Evolutionary conservation across 2,888 invertebrate species (phyloP).

Genomic region (Stegana nigrithorax): DNA sequence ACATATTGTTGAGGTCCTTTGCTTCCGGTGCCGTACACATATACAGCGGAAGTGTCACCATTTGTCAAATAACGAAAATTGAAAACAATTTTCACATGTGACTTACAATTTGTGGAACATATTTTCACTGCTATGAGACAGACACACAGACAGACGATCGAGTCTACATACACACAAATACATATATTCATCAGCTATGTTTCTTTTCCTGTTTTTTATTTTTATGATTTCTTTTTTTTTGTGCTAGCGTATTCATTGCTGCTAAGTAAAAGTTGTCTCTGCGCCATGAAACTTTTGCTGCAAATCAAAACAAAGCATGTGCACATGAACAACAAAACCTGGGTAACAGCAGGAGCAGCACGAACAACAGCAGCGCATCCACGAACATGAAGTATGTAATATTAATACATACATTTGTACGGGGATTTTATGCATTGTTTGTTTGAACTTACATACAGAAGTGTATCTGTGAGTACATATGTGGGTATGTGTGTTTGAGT

Average conservation of each 20-base stretch:
- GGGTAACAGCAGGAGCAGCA: no score
- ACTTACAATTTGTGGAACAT: constrained; percentile 20
- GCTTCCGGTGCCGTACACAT: no score
- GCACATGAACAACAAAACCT: constrained; percentile 29
- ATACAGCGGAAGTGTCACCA: constrained; percentile 64
- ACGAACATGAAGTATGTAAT: no score
- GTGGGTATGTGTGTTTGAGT: neutral
- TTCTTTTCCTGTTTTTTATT: neutral
- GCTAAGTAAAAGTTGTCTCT: neutral
- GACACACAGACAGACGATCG: no score
- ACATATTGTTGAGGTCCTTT: no score
- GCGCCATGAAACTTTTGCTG: neutral
- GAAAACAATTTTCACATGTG: constrained; percentile 63
- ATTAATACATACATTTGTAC: neutral
- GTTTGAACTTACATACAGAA: neutral
- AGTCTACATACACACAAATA: no score
- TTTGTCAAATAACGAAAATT: constrained; percentile 66
- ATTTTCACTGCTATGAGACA: no score
- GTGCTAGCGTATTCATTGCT: constrained; percentile 2
- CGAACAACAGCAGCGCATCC: neutral
- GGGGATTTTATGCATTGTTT: no score
- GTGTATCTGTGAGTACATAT: neutral
- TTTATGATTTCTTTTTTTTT: neutral
- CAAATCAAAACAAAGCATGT: constrained; percentile 17
- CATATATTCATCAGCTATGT: no score